phyloP scores from a whole-genome alignment of 2,113 vertebrate genomes.

The Montifringilla adamsi region DNA sequence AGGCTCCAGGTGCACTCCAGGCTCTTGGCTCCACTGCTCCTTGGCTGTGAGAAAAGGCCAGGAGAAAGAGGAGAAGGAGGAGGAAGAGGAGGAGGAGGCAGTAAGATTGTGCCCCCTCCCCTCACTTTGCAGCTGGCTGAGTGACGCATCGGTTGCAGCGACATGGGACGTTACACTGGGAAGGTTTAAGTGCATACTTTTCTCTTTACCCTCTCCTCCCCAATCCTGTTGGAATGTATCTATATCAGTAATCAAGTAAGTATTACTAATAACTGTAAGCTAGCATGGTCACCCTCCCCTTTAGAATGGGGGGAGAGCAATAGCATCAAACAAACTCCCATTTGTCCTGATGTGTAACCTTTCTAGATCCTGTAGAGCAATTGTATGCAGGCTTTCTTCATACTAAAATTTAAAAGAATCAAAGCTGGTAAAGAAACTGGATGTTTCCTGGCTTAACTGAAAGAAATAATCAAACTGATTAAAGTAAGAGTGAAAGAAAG shows the following conservation, averaged over 20 bases:
- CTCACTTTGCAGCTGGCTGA: background rate
- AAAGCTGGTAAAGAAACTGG: slow-evolving; percentile 22
- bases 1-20: accelerated
- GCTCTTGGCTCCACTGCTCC: background rate
- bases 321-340: background rate
- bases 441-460: slow-evolving; percentile 37
- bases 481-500: background rate
- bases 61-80: background rate
- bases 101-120: background rate
- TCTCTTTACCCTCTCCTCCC: background rate
- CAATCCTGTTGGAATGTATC: slow-evolving; percentile 10
- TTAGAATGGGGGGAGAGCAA: background rate
- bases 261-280: background rate
- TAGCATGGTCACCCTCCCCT: background rate
- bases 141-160: accelerated
- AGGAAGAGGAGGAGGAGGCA: background rate
- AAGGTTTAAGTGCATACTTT: background rate
- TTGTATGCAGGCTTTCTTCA: background rate
- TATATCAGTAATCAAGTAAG: background rate
- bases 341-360: background rate
- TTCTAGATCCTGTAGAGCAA: background rate
- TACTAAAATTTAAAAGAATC: background rate
- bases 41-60: background rate
- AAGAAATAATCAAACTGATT: background rate
- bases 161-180: background rate